Evolutionary conservation across 1,140 invertebrate genomes (phyloP).

Genomic region (Apis dorsata): DNA sequence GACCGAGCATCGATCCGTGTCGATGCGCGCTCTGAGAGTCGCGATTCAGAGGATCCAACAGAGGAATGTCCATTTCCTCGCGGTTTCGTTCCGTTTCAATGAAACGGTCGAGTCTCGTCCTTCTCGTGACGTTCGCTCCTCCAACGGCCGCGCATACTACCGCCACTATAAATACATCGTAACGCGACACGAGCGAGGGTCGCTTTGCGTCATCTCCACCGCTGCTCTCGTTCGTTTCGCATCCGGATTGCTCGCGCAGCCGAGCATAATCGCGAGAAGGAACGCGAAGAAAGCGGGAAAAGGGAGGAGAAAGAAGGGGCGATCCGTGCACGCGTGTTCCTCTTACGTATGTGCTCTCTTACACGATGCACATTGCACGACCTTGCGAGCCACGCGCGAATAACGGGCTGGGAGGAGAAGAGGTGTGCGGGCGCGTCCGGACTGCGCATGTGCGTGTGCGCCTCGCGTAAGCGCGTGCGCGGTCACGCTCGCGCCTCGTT

Average conservation of each 20-base stretch:
- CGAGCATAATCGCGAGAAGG: not conserved
- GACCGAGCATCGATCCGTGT: not conserved
- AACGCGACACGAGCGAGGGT: constrained; percentile 29
- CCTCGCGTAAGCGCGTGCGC: too few relatives aligned
- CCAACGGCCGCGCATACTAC: not conserved
- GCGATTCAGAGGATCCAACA: not conserved
- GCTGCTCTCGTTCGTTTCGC: not conserved
- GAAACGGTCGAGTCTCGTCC: constrained; percentile 9
- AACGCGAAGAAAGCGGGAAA: constrained; percentile 18
- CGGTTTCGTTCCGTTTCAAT: constrained; percentile 13
- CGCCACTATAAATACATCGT: constrained; percentile 37
- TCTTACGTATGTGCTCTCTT: constrained; percentile 26
- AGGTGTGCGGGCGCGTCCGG: constrained; percentile 1
- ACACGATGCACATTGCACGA: constrained; percentile 60
- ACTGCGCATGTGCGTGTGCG: constrained; percentile 6
- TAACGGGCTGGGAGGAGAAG: constrained; percentile 36
- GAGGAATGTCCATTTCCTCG: not conserved
- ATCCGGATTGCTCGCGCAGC: not conserved
- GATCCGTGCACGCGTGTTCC: constrained; percentile 49
- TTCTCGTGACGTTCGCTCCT: constrained; percentile 7
- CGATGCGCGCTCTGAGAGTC: not conserved
- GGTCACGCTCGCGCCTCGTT: not conserved
- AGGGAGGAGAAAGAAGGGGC: constrained; percentile 16
- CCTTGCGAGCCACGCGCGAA: constrained; percentile 63
- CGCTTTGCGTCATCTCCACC: constrained; percentile 24